Percentiles rank a stretch among this genome's conserved stretches.
Conservation (phyloP, 2,888 invertebrate species). For the Graphium colonna region DNA sequence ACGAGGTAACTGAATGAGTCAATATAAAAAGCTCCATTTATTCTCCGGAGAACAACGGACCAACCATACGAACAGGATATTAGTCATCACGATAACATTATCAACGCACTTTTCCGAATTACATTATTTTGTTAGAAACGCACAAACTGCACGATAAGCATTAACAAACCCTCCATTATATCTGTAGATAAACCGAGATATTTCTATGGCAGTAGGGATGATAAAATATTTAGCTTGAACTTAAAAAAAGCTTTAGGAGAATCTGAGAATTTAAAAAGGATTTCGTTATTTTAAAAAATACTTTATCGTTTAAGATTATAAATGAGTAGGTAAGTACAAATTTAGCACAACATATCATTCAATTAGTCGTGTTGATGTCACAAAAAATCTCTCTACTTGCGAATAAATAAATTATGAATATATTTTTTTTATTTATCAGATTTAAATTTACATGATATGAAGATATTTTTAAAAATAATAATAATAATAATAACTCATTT, state of each 20-base stretch:
- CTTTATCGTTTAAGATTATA: no score
- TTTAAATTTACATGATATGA: no score
- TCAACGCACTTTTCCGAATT: slow-evolving; percentile 47
- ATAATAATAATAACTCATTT: no score
- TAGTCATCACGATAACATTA: slow-evolving; percentile 54
- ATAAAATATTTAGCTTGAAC: neutral
- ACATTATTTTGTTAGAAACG: slow-evolving; percentile 35
- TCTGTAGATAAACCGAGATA: slow-evolving; percentile 15
- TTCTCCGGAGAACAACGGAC: slow-evolving; percentile 38
- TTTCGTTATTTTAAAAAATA: no score
- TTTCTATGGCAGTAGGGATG: neutral
- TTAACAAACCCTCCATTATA: slow-evolving; percentile 12
- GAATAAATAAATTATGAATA: no score
- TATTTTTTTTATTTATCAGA: no score
- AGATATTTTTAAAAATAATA: no score
- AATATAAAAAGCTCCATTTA: slow-evolving; percentile 30
- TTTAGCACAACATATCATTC: no score
- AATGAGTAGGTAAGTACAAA: no score
- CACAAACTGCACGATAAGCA: slow-evolving; percentile 27
- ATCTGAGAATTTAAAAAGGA: no score
- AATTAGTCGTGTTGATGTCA: no score
- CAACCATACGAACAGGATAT: slow-evolving; percentile 45
- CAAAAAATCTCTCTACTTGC: no score
- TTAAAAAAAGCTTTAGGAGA: neutral
- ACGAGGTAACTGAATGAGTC: slow-evolving; percentile 17